Percentiles rank a stretch among this genome's conserved stretches.
Conservation (phyloP, 2,113 vertebrate genomes). For the Acanthisitta chloris region DNA sequence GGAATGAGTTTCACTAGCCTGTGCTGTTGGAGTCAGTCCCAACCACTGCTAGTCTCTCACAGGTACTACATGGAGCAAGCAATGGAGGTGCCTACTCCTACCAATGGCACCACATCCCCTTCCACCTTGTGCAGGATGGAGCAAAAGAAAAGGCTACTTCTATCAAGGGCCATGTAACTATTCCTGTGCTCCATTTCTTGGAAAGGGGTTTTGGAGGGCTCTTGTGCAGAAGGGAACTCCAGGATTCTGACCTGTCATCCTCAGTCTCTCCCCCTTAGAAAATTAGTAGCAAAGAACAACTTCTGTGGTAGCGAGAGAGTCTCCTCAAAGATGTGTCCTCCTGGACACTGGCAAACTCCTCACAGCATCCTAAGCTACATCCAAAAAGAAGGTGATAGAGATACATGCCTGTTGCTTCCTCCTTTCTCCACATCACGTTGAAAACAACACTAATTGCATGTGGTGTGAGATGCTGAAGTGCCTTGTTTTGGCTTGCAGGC, state of each 20-base stretch:
- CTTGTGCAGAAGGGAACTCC: neutral
- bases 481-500: fast-evolving
- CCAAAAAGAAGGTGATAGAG: neutral
- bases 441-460: fast-evolving
- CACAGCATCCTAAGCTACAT: neutral
- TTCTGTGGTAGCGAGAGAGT: neutral
- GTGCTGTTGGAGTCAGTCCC: neutral
- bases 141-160: neutral
- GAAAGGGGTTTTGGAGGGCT: neutral
- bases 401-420: neutral
- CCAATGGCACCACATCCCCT: neutral
- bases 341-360: neutral
- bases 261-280: neutral
- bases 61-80: fast-evolving
- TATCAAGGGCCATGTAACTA: neutral
- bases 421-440: fast-evolving
- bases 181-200: neutral
- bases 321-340: no score
- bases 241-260: neutral
- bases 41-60: neutral
- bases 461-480: neutral
- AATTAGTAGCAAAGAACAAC: fast-evolving
- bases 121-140: neutral
- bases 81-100: neutral
- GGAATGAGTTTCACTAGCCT: neutral